Conservation (phyloP, 2,888 invertebrate species). For the Cephus sareptanus region DNA sequence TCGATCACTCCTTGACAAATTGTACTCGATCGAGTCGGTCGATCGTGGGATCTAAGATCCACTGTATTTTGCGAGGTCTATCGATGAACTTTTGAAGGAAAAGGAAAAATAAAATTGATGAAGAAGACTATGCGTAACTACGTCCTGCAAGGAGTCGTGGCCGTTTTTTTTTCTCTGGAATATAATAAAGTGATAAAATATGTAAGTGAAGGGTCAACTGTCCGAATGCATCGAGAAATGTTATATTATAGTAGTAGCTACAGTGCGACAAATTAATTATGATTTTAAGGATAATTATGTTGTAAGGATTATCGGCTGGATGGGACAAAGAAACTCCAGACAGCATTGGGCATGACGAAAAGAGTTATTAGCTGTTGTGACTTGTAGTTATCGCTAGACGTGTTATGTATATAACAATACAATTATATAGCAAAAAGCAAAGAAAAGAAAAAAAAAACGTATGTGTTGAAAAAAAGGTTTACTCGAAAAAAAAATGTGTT, state of each 20-base stretch:
- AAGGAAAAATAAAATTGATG: background rate
- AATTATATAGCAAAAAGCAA: conserved; percentile 35
- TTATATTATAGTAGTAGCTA: background rate
- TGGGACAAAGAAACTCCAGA: conserved; percentile 16
- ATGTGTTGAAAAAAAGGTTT: background rate
- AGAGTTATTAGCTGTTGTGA: conserved; percentile 23
- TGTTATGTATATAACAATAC: conserved; percentile 58
- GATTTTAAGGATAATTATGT: background rate
- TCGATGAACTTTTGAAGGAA: background rate
- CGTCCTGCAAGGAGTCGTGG: background rate
- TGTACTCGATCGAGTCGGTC: background rate
- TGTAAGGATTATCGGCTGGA: background rate
- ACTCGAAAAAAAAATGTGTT: background rate
- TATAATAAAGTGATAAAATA: background rate
- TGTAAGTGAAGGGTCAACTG: background rate
- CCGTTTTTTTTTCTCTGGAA: background rate
- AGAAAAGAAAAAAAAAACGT: background rate
- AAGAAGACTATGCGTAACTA: background rate
- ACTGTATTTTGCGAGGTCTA: background rate
- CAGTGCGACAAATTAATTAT: background rate
- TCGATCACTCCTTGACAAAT: background rate
- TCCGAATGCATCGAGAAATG: background rate
- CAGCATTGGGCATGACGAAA: conserved; percentile 22
- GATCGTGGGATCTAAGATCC: background rate
- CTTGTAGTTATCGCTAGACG: conserved; percentile 58